phyloP scores from a whole-genome alignment of 2,797 vertebrate genomes.

The Malurus leucopterus region DNA sequence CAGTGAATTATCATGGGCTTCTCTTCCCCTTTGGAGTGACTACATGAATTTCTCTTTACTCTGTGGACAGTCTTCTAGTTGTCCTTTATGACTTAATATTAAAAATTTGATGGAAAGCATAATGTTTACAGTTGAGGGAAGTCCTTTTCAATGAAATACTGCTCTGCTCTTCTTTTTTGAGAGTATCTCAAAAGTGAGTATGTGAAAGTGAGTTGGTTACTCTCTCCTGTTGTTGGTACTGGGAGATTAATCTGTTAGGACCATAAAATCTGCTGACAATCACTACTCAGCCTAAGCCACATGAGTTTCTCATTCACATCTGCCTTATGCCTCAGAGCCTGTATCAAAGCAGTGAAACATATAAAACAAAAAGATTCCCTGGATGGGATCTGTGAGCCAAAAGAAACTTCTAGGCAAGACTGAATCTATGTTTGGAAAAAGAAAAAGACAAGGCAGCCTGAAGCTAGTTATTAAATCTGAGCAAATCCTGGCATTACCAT shows the following conservation, averaged over 20 bases:
- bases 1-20: neutral
- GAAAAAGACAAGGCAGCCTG: neutral
- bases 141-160: neutral
- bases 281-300: neutral
- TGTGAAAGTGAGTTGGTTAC: neutral
- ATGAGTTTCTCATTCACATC: neutral
- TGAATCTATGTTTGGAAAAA: neutral
- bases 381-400: neutral
- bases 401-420: neutral
- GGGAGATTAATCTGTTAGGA: neutral
- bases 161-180: neutral
- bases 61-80: neutral
- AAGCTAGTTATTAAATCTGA: neutral
- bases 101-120: constrained; percentile 8
- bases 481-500: neutral
- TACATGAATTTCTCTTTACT: constrained; percentile 5
- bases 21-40: neutral
- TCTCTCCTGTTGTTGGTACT: neutral
- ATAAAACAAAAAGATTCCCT: neutral
- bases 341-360: neutral
- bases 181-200: neutral
- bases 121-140: neutral
- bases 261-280: neutral
- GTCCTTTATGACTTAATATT: neutral
- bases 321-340: neutral